Evolutionary conservation across 2,797 vertebrate species (phyloP).

Genomic region (Strix occidentalis): DNA sequence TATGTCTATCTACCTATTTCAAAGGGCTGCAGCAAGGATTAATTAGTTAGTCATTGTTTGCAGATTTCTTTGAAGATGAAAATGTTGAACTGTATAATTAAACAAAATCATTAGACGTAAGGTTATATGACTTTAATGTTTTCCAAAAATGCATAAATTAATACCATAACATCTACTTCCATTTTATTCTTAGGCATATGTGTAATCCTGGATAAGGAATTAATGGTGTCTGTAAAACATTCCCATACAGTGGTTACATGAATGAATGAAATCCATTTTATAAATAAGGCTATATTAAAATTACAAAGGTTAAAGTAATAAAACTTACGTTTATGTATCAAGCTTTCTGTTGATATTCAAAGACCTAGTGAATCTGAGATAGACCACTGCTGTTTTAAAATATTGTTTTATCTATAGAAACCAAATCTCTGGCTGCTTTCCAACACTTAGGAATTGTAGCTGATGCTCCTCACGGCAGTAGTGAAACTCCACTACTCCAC

Average conservation of each 20-base stretch:
- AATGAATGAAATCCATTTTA: not conserved
- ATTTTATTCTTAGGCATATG: not conserved
- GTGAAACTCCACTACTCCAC: not conserved
- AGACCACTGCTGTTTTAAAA: not conserved
- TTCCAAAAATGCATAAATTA: constrained; percentile 2
- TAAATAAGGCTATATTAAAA: constrained; percentile 3
- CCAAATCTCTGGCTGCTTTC: not conserved
- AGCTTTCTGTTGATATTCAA: not conserved
- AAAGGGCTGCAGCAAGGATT: constrained; percentile 1
- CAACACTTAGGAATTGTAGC: not conserved
- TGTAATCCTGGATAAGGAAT: not conserved
- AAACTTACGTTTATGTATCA: not conserved
- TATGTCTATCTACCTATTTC: constrained; percentile 15
- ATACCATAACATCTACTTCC: not conserved
- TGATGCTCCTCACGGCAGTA: not conserved
- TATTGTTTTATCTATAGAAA: not conserved
- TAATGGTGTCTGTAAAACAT: not conserved
- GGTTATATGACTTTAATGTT: not conserved
- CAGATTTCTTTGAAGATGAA: constrained; percentile 17
- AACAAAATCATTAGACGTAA: constrained; percentile 4
- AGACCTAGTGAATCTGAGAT: not conserved
- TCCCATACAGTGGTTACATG: not conserved
- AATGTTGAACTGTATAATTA: not conserved
- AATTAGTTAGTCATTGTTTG: constrained; percentile 35
- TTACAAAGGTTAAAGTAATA: not conserved